Percentiles rank a stretch among this genome's conserved stretches.
These are phyloP conservation scores for Cabera pusaria DNA, from an alignment of 2,888 invertebrate genomes.

Conservation along the genomic window DNA sequence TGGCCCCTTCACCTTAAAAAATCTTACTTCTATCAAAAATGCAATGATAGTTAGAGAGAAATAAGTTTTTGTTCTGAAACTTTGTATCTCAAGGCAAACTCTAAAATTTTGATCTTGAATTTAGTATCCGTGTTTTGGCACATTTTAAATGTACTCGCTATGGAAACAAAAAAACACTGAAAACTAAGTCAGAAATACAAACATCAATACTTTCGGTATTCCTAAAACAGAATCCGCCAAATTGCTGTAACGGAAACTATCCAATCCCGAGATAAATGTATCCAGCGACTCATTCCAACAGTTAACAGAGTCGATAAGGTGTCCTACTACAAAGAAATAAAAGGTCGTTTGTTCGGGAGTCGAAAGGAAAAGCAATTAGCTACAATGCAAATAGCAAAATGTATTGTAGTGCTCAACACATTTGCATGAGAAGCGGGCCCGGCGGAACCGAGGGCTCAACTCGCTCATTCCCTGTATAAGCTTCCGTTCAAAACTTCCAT, in stretches of 20 bases:
- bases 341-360: constrained; percentile 55
- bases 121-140: too few species aligned
- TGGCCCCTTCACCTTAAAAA: too few species aligned
- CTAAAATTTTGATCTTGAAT: too few species aligned
- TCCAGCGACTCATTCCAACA: neutral
- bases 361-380: constrained; percentile 78
- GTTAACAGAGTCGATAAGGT: constrained; percentile 46
- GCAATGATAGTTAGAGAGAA: too few species aligned
- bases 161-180: too few species aligned
- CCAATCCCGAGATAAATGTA: constrained; percentile 1
- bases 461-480: constrained; percentile 45
- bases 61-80: too few species aligned
- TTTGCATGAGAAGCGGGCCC: constrained; percentile 70
- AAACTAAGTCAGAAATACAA: too few species aligned
- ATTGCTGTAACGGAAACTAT: neutral
- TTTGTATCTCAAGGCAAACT: too few species aligned
- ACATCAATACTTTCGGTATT: too few species aligned
- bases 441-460: constrained; percentile 50
- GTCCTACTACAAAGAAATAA: constrained; percentile 56
- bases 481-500: constrained; percentile 58
- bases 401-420: constrained; percentile 66
- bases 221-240: too few species aligned
- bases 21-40: too few species aligned
- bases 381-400: constrained; percentile 70
- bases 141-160: too few species aligned